Conservation (phyloP, 92 coral and sea anemone species). For the Porites lobata region DNA sequence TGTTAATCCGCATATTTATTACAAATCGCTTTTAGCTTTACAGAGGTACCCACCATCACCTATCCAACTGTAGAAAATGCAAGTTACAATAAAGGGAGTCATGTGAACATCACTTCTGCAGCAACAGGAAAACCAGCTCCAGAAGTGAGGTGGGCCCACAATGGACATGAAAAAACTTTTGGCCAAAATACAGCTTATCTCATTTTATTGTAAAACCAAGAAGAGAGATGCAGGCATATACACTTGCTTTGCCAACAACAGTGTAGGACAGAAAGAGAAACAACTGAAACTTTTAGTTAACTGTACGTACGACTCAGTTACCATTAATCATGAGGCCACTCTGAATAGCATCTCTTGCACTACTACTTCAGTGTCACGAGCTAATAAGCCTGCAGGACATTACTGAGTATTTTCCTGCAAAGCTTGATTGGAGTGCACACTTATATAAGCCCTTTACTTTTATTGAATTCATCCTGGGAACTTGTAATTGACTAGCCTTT, state of each 20-base stretch:
- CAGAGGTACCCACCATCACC: not conserved
- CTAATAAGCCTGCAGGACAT: no score
- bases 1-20: no score
- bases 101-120: not conserved
- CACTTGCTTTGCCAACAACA: constrained; percentile 1
- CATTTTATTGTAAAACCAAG: not conserved
- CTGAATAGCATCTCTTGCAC: no score
- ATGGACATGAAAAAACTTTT: not conserved
- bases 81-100: not conserved
- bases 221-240: not conserved
- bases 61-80: not conserved
- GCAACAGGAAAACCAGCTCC: not conserved
- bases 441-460: no score
- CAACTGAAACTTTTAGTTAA: not conserved
- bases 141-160: not conserved
- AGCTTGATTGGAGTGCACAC: no score
- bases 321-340: no score
- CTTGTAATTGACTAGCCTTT: no score
- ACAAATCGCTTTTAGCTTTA: not conserved
- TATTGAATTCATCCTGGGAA: no score
- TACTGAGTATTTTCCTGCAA: no score
- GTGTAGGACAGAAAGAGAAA: not conserved
- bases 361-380: no score
- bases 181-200: not conserved
- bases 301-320: not conserved